Evolutionary conservation across 2,113 vertebrate genomes (phyloP), one percentile per base, ranked within the genome.

Genomic region (Ptilonorhynchus violaceus): DNA sequence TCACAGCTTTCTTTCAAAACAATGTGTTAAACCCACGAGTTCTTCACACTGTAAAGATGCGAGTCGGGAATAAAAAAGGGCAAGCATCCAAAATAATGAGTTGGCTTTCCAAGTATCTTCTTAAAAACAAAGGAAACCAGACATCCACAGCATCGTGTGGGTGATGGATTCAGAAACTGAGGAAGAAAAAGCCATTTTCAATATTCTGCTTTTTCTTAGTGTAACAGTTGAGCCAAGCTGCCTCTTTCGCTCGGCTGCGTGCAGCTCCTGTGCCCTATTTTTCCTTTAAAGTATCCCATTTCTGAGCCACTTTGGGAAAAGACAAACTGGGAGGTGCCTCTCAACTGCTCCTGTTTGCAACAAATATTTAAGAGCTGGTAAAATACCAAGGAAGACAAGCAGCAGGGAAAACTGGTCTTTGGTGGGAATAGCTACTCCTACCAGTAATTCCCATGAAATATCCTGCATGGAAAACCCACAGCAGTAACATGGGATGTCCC

Each of bases 211-310:
- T 58, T 41, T 74, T 6, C 10, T 84, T 14, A 27, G 20, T 0
- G 10, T 0, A 37, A 64, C 28, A n/a, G 3, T 10, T 5, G 44
- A 89, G 63, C 50, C 46, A 60, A 6, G 24, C n/a, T 50, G 55
- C 41, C 18, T 4, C 60, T 62, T 55, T 9, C 2, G 1, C 58
- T 23, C 0, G 0, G 44, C 15, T 49, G 30, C 10, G 28, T 0
- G 33, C 52, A 85, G 82, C 70, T 62, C 15, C 1, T 3, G 6
- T 15, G 64, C 28, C 31, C 49, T 16, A 0, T 25, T 93, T 90
- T 78, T 52, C 75, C 58, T 67, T 14, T 4, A 15, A 79, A 86
- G 17, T 4, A 27, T 11, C 69, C 18, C 47, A 33, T 59, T 90
- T 44, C 37, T 30, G 41, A 92, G 76, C 49, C 6, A 4, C 27